Conservation (phyloP, 2,797 vertebrate species). For the Falco novaeseelandiae region DNA sequence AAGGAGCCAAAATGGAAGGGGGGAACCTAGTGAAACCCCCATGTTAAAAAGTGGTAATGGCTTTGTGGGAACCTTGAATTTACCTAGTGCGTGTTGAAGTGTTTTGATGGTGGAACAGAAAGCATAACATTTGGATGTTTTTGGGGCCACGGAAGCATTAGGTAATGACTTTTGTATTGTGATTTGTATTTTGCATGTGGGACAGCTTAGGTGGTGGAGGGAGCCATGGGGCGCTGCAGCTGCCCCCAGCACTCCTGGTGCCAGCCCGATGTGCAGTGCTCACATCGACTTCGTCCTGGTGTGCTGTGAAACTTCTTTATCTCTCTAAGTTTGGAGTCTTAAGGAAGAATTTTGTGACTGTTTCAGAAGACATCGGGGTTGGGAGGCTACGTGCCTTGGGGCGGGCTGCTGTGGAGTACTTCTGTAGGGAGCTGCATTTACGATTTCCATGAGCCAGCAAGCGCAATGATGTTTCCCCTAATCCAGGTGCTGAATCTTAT, state of each 20-base stretch:
- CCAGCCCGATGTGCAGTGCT: not conserved
- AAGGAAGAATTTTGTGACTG: not conserved
- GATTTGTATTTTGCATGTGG: not conserved
- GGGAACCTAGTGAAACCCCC: not conserved
- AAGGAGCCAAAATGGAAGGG: not conserved
- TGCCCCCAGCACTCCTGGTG: not conserved
- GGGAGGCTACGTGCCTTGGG: too few species aligned
- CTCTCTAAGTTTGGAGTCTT: not conserved
- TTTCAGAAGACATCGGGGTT: not conserved
- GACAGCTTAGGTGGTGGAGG: not conserved
- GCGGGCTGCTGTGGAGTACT: not conserved
- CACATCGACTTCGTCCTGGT: not conserved
- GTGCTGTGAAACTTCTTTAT: not conserved
- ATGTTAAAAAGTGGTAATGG: not conserved
- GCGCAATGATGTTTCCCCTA: not conserved
- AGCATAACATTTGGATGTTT: not conserved
- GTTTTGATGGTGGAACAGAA: not conserved
- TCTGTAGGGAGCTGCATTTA: not conserved
- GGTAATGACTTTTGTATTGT: not conserved
- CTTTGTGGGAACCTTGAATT: not conserved
- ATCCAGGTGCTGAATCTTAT: not conserved
- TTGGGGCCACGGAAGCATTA: not conserved
- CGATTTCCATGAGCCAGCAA: not conserved
- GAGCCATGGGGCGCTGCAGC: not conserved
- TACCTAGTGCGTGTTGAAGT: rapidly evolving